Conservation (phyloP, 2,888 invertebrate genomes). For the Lithophane ornitopus region DNA sequence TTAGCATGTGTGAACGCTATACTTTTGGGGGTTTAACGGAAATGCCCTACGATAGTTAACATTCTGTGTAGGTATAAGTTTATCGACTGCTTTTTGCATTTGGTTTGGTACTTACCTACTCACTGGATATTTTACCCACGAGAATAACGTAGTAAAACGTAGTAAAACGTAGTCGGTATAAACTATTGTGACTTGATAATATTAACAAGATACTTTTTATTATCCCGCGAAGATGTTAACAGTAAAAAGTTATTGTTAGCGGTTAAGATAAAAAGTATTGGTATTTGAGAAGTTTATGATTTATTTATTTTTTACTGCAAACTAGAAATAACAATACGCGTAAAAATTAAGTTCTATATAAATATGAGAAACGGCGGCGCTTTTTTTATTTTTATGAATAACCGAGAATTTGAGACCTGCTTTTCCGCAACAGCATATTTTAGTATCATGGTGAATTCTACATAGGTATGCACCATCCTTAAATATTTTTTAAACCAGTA, state of each 20-base stretch:
- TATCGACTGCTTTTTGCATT: no score
- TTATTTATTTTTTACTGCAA: slow-evolving; percentile 44
- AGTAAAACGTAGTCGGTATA: background rate
- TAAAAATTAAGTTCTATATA: slow-evolving; percentile 1
- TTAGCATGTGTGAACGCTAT: no score
- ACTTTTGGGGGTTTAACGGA: no score
- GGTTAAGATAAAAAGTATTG: slow-evolving; percentile 38
- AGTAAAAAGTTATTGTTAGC: slow-evolving; percentile 47
- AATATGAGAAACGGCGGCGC: background rate
- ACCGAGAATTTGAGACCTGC: no score
- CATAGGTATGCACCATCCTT: no score
- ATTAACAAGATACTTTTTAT: slow-evolving; percentile 36
- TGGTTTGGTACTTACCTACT: no score
- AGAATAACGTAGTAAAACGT: background rate
- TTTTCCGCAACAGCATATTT: background rate
- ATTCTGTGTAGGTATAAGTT: no score
- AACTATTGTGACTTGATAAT: background rate
- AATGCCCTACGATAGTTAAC: no score
- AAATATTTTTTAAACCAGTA: background rate
- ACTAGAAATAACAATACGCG: background rate
- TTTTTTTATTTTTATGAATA: background rate
- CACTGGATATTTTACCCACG: background rate
- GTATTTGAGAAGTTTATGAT: slow-evolving; percentile 36
- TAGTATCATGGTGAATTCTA: background rate
- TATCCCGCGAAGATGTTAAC: slow-evolving; percentile 31